Evolutionary conservation across 2,797 vertebrate genomes (phyloP), one percentile per base, ranked within the genome.

Genomic region (Cercopithecus hamlyni): DNA sequence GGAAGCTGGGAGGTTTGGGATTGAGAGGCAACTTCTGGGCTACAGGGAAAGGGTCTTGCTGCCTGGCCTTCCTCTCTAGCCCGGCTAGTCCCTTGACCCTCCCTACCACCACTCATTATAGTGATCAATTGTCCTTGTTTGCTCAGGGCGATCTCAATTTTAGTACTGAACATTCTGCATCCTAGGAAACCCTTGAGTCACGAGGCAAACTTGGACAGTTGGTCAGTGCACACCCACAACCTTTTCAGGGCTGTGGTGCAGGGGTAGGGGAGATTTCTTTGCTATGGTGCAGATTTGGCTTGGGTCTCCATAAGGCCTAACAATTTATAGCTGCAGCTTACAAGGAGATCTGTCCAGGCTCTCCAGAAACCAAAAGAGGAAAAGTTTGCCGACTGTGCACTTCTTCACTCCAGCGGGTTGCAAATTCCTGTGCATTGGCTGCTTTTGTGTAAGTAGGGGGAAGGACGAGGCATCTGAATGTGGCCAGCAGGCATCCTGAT

Each of bases 331-430:
- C 61, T 36, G 41, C 13, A 77, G 83, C 73, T 96, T 90, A 90
- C 73, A 61, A 75, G 73, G 70, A 92, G 67, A 67, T 67, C 96
- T 81, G 10, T 84, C 77, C 87, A 57, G 70, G 30, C 52, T 93
- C n/a, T 94, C 48, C 50, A 92, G 93, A 97, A 87, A 87, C 80
- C 20, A 24, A 67, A 88, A 79, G 84, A 90, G 41, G 81, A 85
- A 86, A 77, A 87, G 95, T 88, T 90, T 92, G 52, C n/a, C 8
- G 0, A 80, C 75, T 48, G 24, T 72, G 55, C 43, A 92, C 77
- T 93, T 97, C 52, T 73, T 27, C 50, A 84, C 14, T 45, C 19
- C 43, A 77, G n/a, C 70, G 92, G 77, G 52, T 73, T 94, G 52
- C 79, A 90, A 76, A 97, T 96, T 84, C 58, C 91, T 88, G 17